Evolutionary conservation across 2,113 vertebrate species (phyloP), one percentile per base, ranked within the genome.

Genomic region (Tympanuchus pallidicinctus): DNA sequence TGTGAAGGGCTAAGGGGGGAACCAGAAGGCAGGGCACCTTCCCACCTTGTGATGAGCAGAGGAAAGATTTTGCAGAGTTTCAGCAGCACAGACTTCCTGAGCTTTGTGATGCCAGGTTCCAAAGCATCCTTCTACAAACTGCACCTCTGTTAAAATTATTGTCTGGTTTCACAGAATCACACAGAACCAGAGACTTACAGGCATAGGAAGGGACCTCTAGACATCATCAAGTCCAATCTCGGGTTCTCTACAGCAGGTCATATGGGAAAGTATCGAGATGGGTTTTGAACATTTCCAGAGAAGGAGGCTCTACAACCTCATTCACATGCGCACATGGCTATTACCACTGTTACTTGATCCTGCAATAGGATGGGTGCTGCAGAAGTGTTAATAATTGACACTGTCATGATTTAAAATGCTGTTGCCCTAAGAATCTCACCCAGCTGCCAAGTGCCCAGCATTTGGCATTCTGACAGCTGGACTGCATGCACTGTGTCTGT

Each of bases 391-490:
- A 54, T 34, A 67, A 64, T 4, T 52, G 82, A 73, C 1, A 3
- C 16, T 45, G 5, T n/a, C 3, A 0, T 16, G 64, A 54, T 22
- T 70, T 69, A 36, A 69, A 77, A 40, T 21, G 20, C 11, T 47
- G 38, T 40, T 82, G 27, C 16, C 59, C 8, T 75, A 56, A 76
- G 67, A 86, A 60, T 22, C 1, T 1, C 43, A 45, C 45, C 36
- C 47, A 45, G 43, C 78, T 84, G 82, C 74, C 82, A 91, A 50
- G 40, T 30, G 24, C 16, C 17, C 48, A 34, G 67, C 2, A 1
- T 54, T 59, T 88, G 64, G 77, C 79, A 86, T 38, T 65, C 64
- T 80, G 72, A 91, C 80, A 95, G 81, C 63, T 72, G 77, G 90
- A 36, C 54, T 30, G 8, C 1, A 12, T 36, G 54, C 59, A 60